phyloP scores from a whole-genome alignment of 2,797 vertebrate species.

The Scarus forsteni region DNA sequence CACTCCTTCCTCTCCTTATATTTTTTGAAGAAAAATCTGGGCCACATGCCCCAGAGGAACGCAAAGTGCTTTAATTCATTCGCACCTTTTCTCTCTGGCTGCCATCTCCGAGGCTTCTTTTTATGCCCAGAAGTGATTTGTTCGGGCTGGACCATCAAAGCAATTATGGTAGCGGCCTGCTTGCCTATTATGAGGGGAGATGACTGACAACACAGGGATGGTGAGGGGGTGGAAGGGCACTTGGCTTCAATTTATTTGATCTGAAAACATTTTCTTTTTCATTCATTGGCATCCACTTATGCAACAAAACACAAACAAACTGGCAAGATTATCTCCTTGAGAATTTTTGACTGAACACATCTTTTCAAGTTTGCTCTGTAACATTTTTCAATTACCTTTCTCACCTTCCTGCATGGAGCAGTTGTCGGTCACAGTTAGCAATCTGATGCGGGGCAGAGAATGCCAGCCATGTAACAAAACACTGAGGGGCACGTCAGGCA shows the following conservation, averaged over 20 bases:
- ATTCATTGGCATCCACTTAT: conserved; percentile 69
- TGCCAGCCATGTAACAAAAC: conserved; percentile 71
- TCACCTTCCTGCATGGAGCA: conserved; percentile 52
- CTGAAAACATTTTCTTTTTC: conserved; percentile 70
- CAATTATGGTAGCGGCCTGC: conserved; percentile 96
- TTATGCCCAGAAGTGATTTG: conserved; percentile 99
- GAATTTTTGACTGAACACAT: conserved; percentile 51
- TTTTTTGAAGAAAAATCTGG: conserved; percentile 92
- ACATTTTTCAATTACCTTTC: conserved; percentile 66
- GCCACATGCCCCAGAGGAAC: conserved; percentile 98
- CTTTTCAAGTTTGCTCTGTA: conserved; percentile 40
- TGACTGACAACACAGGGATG: conserved; percentile 93
- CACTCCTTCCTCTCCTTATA: conserved; percentile 81
- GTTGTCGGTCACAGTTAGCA: conserved; percentile 44
- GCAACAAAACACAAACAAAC: conserved; percentile 77
- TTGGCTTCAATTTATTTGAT: conserved; percentile 84
- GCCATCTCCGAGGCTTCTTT: conserved; percentile 95
- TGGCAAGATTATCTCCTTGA: conserved; percentile 57
- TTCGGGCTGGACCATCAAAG: conserved; percentile 98
- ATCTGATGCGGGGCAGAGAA: conserved; percentile 49
- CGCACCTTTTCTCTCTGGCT: conserved; percentile 98
- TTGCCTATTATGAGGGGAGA: conserved; percentile 95
- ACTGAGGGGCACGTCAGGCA: conserved; percentile 67
- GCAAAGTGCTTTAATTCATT: conserved; percentile 98
- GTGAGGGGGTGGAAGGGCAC: conserved; percentile 77